Evolutionary conservation across 92 coral and sea anemone genomes (phyloP), one percentile per base, ranked within the genome.

Genomic region (Porites rus): DNA sequence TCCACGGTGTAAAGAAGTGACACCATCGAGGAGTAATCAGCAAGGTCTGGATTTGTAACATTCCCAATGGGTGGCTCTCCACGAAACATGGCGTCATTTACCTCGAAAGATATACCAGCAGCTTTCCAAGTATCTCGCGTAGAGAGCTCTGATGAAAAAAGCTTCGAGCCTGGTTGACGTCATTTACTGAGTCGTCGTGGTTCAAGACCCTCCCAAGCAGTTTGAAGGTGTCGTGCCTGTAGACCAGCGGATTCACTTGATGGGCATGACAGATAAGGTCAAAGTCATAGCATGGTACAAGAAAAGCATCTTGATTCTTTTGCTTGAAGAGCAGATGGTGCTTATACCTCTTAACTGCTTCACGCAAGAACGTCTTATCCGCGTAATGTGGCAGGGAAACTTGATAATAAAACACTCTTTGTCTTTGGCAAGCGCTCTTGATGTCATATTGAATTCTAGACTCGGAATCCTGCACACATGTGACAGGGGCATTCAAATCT

Each of bases 221-320:
- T 46, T 75, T 70, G 13, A 51, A 31, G 56, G 92, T 84, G 77
- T 89, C 92, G 10, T 89, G 73, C 28, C 63, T 65, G 53, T 89
- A 89, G 65, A 68, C 52, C 61, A 84, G 75, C 72, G 92, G 92
- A 25, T 89, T 73, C 17, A 76, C 79, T 76, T 89, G 92, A 69
- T 89, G 92, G 31, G 92, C 89, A 85, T 89, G 92, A 90, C 92
- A 89, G 60, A 89, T 85, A 51, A 89, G 90, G 51, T 89, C 92
- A 70, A 89, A 70, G 66, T 89, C 92, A 62, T 89, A 89, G 64
- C 92, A 89, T 22, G 92, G 92, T 12, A 89, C 92, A 5, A 89
- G 75, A 52, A 89, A 85, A 59, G 10, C 65, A 1, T 77, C 92
- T 16, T 69, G 90, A 25, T 89, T 46, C 1, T 69, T 5, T 53